Evolutionary conservation across 2,113 vertebrate genomes (phyloP).

Genomic region (Pimephales promelas): DNA sequence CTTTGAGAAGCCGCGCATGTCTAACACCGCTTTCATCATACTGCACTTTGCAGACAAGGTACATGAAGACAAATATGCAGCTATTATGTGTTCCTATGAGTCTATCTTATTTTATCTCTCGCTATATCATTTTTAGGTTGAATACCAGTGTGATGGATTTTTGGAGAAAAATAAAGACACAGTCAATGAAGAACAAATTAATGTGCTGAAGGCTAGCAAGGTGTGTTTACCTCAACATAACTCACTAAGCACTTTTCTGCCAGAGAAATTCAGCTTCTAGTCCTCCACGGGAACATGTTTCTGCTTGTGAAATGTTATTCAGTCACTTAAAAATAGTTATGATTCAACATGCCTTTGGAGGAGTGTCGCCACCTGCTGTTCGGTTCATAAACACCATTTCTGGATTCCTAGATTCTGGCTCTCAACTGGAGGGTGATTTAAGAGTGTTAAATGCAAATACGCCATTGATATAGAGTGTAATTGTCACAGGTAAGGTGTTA

Average conservation of each 20-base stretch:
- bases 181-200: constrained; percentile 95
- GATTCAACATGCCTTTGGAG: not conserved
- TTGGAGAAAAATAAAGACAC: constrained; percentile 99
- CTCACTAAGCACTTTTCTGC: not conserved
- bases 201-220: constrained; percentile 92
- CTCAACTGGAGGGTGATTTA: not conserved
- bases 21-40: constrained; percentile 94
- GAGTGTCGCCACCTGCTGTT: constrained; percentile 20
- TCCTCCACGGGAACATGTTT: constrained; percentile 9
- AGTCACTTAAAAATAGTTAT: not conserved
- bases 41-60: constrained; percentile 98
- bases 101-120: constrained; percentile 26
- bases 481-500: not conserved
- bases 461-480: not conserved
- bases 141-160: constrained; percentile 96
- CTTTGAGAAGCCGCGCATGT: constrained; percentile 94
- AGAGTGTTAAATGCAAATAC: not conserved
- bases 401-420: not conserved
- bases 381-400: not conserved
- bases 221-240: constrained; percentile 66
- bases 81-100: not conserved
- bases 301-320: constrained; percentile 22
- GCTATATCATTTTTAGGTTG: constrained; percentile 80
- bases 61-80: constrained; percentile 32
- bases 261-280: not conserved